Percentiles rank a stretch among this genome's conserved stretches.
phyloP scores from a whole-genome alignment of 2,888 invertebrate species.

The Zonitis immaculata region DNA sequence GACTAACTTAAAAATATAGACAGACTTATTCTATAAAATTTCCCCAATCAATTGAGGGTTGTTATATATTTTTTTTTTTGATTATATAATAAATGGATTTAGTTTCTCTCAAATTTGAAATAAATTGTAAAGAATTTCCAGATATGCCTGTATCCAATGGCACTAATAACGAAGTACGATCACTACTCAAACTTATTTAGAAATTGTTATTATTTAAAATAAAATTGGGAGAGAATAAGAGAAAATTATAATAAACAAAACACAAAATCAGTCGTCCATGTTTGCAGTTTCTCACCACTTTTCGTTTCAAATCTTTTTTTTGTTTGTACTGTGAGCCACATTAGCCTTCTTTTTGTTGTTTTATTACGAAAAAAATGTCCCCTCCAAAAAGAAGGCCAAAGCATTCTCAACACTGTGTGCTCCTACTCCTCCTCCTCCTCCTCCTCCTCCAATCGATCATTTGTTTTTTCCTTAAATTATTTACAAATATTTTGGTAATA shows the following conservation, averaged over 20 bases:
- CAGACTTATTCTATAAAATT: neutral
- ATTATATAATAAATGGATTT: slow-evolving; percentile 9
- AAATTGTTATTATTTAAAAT: neutral
- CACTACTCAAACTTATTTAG: slow-evolving; percentile 25
- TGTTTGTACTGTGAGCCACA: slow-evolving; percentile 33
- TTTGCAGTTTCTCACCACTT: slow-evolving; percentile 9
- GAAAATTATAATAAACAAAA: slow-evolving; percentile 12
- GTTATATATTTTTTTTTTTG: no score
- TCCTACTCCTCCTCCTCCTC: no score
- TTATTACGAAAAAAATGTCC: neutral
- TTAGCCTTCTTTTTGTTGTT: slow-evolving; percentile 35
- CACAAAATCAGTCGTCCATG: slow-evolving; percentile 21
- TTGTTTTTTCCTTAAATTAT: neutral
- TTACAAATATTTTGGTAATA: slow-evolving; percentile 8
- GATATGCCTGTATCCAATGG: slow-evolving; percentile 20
- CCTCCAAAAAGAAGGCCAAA: slow-evolving; percentile 35
- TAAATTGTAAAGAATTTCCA: slow-evolving; percentile 3
- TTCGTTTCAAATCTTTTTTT: neutral
- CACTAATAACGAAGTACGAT: slow-evolving; percentile 21
- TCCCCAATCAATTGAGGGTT: no score
- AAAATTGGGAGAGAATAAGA: slow-evolving; percentile 15
- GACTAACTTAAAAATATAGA: neutral
- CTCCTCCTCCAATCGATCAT: neutral
- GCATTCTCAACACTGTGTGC: slow-evolving; percentile 33
- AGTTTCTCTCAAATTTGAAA: slow-evolving; percentile 4